phyloP scores from a whole-genome alignment of 2,888 invertebrate species.

The Poecilus cupreus region DNA sequence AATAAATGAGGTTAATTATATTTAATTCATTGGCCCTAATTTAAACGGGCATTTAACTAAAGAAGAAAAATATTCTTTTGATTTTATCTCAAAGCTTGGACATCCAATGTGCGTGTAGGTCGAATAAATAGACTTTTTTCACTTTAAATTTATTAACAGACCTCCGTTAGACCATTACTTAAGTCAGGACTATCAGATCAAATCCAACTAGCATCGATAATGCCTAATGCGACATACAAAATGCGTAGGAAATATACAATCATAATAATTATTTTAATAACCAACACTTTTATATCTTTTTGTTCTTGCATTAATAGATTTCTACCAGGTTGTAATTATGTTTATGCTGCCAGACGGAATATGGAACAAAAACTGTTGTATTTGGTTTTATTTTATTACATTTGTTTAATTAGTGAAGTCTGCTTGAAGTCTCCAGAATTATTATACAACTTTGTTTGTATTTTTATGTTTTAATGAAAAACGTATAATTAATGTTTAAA shows the following conservation, averaged over 20 bases:
- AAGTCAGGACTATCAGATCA: not conserved
- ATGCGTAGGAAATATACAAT: not conserved
- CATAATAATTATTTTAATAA: conserved; percentile 5
- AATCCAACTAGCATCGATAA: not conserved
- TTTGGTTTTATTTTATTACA: not conserved
- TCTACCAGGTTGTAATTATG: not conserved
- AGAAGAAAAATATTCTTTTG: not conserved
- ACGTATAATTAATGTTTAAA: too few species aligned
- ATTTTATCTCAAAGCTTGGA: not conserved
- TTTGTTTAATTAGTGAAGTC: conserved; percentile 7
- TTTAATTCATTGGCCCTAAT: conserved; percentile 31
- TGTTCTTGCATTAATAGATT: not conserved
- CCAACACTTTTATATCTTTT: not conserved
- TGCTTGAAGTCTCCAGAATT: not conserved
- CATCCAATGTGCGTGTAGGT: not conserved
- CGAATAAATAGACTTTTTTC: not conserved
- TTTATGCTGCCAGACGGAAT: not conserved
- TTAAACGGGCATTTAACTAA: conserved; percentile 22
- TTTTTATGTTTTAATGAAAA: not conserved
- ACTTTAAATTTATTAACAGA: too few species aligned
- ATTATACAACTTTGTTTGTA: not conserved
- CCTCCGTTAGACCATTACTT: not conserved
- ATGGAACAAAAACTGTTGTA: not conserved
- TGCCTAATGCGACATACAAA: not conserved
- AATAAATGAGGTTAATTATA: conserved; percentile 26